Percentiles rank a stretch among this genome's conserved stretches.
phyloP scores from a whole-genome alignment of 23 tunicate species.

The Diplosoma virens region DNA sequence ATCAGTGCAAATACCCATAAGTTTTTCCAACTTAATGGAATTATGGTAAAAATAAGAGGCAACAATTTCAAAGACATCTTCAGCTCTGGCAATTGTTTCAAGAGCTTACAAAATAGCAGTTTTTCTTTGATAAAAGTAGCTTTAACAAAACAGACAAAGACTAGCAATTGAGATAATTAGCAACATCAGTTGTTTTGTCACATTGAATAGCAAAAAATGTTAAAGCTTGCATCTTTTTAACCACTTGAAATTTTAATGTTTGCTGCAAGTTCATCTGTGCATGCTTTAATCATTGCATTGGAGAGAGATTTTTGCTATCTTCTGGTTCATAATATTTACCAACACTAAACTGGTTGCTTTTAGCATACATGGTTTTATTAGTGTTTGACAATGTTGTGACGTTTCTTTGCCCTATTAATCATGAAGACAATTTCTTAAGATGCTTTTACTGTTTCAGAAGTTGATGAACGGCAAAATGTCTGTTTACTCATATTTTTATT shows the following conservation, averaged over 20 bases:
- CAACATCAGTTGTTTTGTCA: conserved; percentile 41
- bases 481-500: no score
- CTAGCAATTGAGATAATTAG: neutral
- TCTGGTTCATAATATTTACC: conserved; percentile 23
- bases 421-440: no score
- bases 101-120: conserved; percentile 10
- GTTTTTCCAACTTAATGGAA: conserved; percentile 20
- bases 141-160: conserved; percentile 18
- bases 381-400: conserved; percentile 26
- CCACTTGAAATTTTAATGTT: conserved; percentile 27
- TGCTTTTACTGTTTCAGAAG: no score
- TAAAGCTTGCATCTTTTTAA: conserved; percentile 14
- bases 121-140: conserved; percentile 16
- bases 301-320: conserved; percentile 30
- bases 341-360: conserved; percentile 39
- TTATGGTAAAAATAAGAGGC: conserved; percentile 21
- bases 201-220: conserved; percentile 37
- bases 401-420: no score
- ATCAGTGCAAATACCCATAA: conserved; percentile 31
- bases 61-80: conserved; percentile 32
- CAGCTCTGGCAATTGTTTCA: conserved; percentile 2
- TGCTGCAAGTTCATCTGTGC: conserved; percentile 46
- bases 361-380: conserved; percentile 48
- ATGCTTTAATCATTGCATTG: conserved; percentile 39
- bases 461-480: no score